phyloP scores from a whole-genome alignment of 1,140 invertebrate genomes.

The Tetragonula clypearis region DNA sequence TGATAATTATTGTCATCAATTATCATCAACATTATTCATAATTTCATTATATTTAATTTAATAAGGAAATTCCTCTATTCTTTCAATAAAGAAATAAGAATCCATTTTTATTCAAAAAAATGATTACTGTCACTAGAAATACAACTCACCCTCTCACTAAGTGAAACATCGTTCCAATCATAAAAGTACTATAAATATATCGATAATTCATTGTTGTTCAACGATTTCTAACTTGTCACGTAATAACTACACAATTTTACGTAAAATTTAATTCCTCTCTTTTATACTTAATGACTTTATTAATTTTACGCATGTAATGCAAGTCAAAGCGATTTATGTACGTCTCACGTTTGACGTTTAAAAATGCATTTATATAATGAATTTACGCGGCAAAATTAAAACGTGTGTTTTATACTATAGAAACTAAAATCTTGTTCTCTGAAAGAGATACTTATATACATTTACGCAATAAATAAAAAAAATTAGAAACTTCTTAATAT shows the following conservation, averaged over 20 bases:
- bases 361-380: neutral
- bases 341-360: neutral
- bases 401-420: neutral
- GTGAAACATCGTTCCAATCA: neutral
- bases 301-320: neutral
- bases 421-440: neutral
- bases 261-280: neutral
- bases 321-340: neutral
- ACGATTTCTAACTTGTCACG: neutral
- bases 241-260: neutral
- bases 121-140: neutral
- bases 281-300: neutral
- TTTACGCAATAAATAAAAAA: neutral
- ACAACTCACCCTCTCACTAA: slow-evolving; percentile 15
- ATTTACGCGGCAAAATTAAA: slow-evolving; percentile 5
- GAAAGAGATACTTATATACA: neutral
- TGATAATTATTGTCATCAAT: neutral
- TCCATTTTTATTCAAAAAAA: neutral
- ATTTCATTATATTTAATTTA: neutral
- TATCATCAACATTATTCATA: neutral
- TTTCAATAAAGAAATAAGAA: neutral
- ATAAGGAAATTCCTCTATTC: neutral
- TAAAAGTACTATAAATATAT: neutral
- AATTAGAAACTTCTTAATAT: neutral
- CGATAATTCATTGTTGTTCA: neutral